Percentiles rank a stretch among this genome's conserved stretches.
Conservation (phyloP, 2,797 vertebrate species). For the Capromys pilorides region DNA sequence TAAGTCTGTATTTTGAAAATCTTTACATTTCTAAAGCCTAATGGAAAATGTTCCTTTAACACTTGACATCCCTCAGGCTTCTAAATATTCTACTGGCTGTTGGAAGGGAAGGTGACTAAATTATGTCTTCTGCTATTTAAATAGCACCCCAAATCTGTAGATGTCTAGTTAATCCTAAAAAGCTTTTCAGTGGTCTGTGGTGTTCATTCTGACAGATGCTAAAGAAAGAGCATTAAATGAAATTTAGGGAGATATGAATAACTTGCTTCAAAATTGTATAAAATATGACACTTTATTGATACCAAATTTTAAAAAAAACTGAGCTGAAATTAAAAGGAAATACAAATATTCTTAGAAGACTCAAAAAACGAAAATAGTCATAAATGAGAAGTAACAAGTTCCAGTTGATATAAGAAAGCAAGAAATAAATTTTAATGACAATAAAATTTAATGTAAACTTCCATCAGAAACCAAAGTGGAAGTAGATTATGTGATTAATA, state of each 20-base stretch:
- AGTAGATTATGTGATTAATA: background rate
- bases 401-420: background rate
- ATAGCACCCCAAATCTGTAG: background rate
- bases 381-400: constrained; percentile 27
- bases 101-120: background rate
- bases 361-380: background rate
- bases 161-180: constrained; percentile 20
- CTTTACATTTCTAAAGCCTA: background rate
- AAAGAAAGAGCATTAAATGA: background rate
- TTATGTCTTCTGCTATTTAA: constrained; percentile 24
- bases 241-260: background rate
- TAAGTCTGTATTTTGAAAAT: background rate
- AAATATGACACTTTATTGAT: background rate
- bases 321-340: background rate
- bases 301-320: constrained; percentile 4
- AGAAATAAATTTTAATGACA: background rate
- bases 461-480: background rate
- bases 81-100: constrained; percentile 18
- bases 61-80: constrained; percentile 2
- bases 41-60: background rate
- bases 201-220: background rate
- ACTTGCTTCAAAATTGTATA: background rate
- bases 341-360: background rate
- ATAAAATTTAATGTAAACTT: constrained; percentile 9
- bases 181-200: background rate